Conservation (phyloP, 2,113 vertebrate genomes). For the Acanthisitta chloris region DNA sequence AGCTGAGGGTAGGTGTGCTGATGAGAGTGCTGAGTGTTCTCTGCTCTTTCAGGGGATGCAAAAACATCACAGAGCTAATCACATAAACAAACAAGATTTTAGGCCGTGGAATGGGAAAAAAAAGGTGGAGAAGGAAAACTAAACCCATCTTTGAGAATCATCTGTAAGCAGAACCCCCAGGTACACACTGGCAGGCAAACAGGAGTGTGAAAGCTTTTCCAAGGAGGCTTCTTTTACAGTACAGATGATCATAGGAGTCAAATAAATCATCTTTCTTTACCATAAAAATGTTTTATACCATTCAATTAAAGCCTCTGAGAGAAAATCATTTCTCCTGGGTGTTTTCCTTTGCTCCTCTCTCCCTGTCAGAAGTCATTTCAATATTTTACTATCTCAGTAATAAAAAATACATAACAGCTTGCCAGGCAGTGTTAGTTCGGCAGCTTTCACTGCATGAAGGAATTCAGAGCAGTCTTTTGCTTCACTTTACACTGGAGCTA, state of each 20-base stretch:
- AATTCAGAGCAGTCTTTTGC: not conserved
- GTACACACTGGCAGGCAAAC: not conserved
- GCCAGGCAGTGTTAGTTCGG: not conserved
- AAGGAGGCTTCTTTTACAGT: not conserved
- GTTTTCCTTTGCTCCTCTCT: conserved; percentile 29
- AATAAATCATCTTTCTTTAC: conserved; percentile 31
- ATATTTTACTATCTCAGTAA: conserved; percentile 60
- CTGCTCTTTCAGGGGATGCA: not conserved
- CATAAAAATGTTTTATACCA: conserved; percentile 16
- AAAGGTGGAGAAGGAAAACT: not conserved
- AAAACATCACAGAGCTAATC: not conserved
- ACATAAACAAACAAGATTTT: not conserved
- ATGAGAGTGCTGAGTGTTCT: not conserved
- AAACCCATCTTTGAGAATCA: not conserved
- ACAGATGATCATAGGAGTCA: not conserved
- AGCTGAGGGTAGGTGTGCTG: too few species aligned
- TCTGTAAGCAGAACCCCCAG: not conserved
- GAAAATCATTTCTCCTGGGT: conserved; percentile 40
- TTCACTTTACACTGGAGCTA: not conserved
- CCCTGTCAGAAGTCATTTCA: conserved; percentile 44
- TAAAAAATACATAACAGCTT: conserved; percentile 52
- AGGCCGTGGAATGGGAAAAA: not conserved
- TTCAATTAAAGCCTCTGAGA: conserved; percentile 28
- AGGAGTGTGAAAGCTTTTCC: not conserved
- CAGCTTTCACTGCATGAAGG: not conserved